phyloP scores from a whole-genome alignment of 2,113 vertebrate species.

The Callionymus lyra region DNA sequence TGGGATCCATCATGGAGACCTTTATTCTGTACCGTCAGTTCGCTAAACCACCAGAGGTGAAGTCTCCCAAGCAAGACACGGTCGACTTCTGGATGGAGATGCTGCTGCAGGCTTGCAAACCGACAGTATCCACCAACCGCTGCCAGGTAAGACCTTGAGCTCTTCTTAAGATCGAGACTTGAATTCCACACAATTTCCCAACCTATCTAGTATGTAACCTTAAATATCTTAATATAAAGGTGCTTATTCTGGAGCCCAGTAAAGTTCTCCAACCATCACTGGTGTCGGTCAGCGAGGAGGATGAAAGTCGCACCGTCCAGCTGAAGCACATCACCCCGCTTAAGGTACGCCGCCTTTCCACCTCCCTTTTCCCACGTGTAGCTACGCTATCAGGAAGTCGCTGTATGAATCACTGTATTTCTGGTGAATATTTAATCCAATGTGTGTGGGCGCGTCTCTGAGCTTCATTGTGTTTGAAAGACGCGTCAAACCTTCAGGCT shows the following conservation, averaged over 20 bases:
- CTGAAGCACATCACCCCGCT: conserved; percentile 64
- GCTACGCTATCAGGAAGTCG: too few relatives aligned
- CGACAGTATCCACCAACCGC: conserved; percentile 43
- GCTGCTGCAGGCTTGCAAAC: conserved; percentile 71
- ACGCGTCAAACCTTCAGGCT: neutral
- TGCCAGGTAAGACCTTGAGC: conserved; percentile 78
- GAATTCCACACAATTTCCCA: too few relatives aligned
- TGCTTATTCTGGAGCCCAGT: conserved; percentile 77
- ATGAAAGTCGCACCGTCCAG: conserved; percentile 59
- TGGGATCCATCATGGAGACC: conserved; percentile 84
- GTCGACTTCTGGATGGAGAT: conserved; percentile 85
- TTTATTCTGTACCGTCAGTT: conserved; percentile 81
- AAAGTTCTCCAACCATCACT: conserved; percentile 72
- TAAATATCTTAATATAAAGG: conserved; percentile 49
- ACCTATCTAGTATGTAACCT: neutral
- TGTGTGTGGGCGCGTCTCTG: neutral
- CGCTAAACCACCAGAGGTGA: conserved; percentile 48
- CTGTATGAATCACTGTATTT: neutral
- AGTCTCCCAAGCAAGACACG: conserved; percentile 55
- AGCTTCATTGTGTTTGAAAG: conserved; percentile 1
- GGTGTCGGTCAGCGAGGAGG: conserved; percentile 61
- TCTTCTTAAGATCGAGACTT: too few relatives aligned
- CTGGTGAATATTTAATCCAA: conserved; percentile 5
- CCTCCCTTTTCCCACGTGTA: neutral
- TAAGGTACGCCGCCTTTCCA: conserved; percentile 58